Base-by-base conservation (phyloP, 2,113 vertebrate species). In the Spheniscus mendiculus region DNA sequence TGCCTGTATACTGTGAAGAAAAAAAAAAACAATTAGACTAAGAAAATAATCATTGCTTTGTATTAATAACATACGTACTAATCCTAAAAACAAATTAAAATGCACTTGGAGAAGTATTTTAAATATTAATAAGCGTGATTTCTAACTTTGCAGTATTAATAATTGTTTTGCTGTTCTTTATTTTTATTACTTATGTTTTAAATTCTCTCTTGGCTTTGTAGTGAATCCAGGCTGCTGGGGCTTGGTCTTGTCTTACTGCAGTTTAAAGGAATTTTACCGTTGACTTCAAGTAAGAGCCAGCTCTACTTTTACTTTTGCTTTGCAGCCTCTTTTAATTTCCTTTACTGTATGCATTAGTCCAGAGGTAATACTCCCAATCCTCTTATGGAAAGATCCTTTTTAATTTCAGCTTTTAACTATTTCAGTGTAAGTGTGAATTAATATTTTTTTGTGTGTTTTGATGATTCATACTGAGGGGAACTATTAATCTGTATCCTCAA, bases 261-360 rank as follows among this genome's bases (percentile, higher is more conserved):
- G n/a, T 76, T 89, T 78, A 82, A 90, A 95, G 73, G 93, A 82
- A 87, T 96, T 91, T 95, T 89, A 30, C 62, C 78, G 42, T 12
- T 87, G 66, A 72, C 40, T 96, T 96, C 56, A 91, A 91, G 61
- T 53, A 87, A 74, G 12, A 76, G 45, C 49, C 78, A 92, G 18
- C 6, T 84, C 61, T 84, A 95, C 92, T 93, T 95, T 89, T 93
- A 79, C 90, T 97, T 97, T 95, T 91, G 30, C 21, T 96, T 91
- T 93, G 40, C 89, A 95, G 26, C 25, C 32, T 89, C 77, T 95
- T 96, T 93, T 87, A 79, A 91, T 95, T 96, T 96, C 77, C 89
- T 97, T 87, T 89, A 42, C 61, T 82, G 11, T 82, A 32, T 5
- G 0, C 66, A 53, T 73, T 94, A 89, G 17, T 26, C 71, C 69